Base-by-base conservation (phyloP, 2,113 vertebrate species). In the Campylomormyrus numenius region DNA sequence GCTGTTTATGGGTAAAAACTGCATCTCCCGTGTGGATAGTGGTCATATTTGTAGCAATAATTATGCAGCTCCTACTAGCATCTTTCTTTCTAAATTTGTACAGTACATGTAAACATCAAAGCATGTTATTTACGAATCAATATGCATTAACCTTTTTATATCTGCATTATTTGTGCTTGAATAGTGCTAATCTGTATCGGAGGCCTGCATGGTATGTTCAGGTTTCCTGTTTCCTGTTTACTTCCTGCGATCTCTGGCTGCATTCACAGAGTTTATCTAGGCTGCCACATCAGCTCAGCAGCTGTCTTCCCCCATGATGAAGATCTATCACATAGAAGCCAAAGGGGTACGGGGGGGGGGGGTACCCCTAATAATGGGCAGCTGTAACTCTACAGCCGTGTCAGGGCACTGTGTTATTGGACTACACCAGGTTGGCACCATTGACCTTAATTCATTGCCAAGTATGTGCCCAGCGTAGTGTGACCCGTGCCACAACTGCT, bases 231-330 rank as follows among this genome's bases (percentile, higher is more conserved):
- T 49, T 52, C 48, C 6, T 62, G 48, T 62, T n/a, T 13, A 3
- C 46, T 17, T 50, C 56, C 56, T 24, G 19, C 31, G 27, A 83
- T 24, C 7, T 87, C 21, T 42, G 10, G 86, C 19, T 87, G 56
- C 85, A 39, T 87, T 24, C 46, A 19, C 21, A 5, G 15, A 70
- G 58, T 74, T 49, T 90, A 87, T 90, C 56, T 74, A 87, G 89
- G 84, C 85, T 58, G 86, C 39, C 56, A 19, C 45, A 74, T 74
- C 56, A 31, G 58, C 46, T 21, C 46, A 13, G 46, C 89, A 86
- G 53, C 3, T 19, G 56, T 85, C 19, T 21, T 42, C 86, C n/a
- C 66, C n/a, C 39, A 31, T 10, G 24, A 58, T 66, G 35, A 90
- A 19, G 53, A 24, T 66, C 11, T 24, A n/a, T 13, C 7, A 48